Conservation (phyloP, 2,888 invertebrate genomes). For the Macroteleia sp. region DNA sequence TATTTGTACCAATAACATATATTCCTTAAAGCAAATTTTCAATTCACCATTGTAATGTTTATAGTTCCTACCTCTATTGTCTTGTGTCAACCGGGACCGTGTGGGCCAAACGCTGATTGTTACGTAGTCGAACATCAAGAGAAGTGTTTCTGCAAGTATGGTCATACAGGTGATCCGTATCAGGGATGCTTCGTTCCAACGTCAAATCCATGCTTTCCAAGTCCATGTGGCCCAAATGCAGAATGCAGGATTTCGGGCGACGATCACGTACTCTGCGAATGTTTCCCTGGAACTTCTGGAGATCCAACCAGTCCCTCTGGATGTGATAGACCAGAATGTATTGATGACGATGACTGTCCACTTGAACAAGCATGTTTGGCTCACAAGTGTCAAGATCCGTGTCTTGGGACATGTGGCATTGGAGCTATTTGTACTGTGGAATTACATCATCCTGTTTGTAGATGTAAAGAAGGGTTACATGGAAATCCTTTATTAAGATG, state of each 20-base stretch:
- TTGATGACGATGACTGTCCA: conserved; percentile 89
- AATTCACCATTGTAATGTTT: too few species aligned
- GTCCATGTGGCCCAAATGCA: conserved; percentile 88
- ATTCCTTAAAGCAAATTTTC: too few species aligned
- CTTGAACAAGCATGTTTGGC: conserved; percentile 89
- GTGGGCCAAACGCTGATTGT: conserved; percentile 93
- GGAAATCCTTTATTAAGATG: conserved; percentile 91
- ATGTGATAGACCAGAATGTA: conserved; percentile 89
- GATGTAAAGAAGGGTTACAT: conserved; percentile 88
- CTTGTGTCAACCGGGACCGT: conserved; percentile 92
- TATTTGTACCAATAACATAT: too few species aligned
- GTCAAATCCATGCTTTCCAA: conserved; percentile 87
- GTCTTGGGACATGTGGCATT: conserved; percentile 90
- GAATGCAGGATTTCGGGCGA: conserved; percentile 73
- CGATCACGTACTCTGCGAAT: conserved; percentile 86
- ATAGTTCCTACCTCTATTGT: conserved; percentile 47
- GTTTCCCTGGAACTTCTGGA: conserved; percentile 89
- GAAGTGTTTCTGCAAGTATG: conserved; percentile 92
- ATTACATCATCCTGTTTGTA: conserved; percentile 90
- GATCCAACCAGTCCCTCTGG: conserved; percentile 86
- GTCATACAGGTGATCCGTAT: conserved; percentile 92
- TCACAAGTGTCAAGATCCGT: conserved; percentile 89
- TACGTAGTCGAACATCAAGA: conserved; percentile 92
- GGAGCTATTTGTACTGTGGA: conserved; percentile 90
- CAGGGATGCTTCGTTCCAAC: conserved; percentile 87